A percentile compares a stretch with the other conserved stretches of the same genome.
Conservation (phyloP, 2,113 vertebrate species). For the Myotis davidii region DNA sequence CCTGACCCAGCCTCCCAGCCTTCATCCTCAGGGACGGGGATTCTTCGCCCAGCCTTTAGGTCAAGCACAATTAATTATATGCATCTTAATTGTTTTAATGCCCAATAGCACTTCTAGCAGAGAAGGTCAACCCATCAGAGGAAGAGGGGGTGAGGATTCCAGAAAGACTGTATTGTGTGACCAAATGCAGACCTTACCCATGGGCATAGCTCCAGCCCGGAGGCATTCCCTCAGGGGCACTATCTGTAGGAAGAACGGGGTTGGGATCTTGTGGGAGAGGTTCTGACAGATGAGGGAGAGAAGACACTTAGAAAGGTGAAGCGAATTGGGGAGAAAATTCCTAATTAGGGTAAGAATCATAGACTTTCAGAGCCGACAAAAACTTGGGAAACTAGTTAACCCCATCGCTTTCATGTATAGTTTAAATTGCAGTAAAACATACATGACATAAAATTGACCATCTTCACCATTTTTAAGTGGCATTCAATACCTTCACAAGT, state of each 20-base stretch:
- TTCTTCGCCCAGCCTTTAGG: neutral
- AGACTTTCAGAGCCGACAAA: neutral
- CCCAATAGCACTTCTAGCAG: neutral
- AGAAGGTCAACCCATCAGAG: neutral
- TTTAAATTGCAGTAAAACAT: neutral
- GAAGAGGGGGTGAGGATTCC: neutral
- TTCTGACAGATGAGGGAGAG: neutral
- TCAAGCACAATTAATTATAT: neutral
- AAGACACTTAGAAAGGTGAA: neutral
- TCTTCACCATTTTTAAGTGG: neutral
- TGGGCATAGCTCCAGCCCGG: rapidly evolving
- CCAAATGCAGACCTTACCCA: rapidly evolving
- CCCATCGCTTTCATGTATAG: neutral
- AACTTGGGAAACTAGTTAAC: neutral
- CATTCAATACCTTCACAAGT: neutral
- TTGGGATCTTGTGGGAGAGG: neutral
- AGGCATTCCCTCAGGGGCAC: neutral
- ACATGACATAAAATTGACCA: neutral
- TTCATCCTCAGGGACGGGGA: neutral
- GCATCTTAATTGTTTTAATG: neutral
- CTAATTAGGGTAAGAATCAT: neutral
- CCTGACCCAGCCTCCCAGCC: neutral
- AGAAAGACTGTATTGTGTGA: neutral
- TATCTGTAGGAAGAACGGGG: neutral
- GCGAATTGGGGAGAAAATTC: neutral